These are phyloP conservation scores for Leptothorax acervorum DNA, from an alignment of 2,888 invertebrate species.

Conservation along the genomic window DNA sequence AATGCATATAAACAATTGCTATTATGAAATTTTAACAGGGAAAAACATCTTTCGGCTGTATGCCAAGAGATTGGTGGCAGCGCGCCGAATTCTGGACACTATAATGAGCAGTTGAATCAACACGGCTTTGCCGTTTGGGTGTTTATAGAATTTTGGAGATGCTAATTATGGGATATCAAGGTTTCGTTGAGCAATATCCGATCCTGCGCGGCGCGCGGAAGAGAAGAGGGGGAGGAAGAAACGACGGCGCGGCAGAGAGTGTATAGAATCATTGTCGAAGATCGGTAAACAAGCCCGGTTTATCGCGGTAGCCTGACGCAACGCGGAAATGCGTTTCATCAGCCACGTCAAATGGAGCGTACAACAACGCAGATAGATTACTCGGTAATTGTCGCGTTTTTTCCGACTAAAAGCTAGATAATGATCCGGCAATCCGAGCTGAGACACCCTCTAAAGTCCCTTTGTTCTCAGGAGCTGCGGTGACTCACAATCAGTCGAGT, in stretches of 20 bases:
- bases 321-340: slow-evolving; percentile 83
- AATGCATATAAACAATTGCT: not conserved
- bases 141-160: not conserved
- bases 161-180: slow-evolving; percentile 58
- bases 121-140: not conserved
- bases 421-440: slow-evolving; percentile 59
- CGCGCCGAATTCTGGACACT: not conserved
- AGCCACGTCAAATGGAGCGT: slow-evolving; percentile 75
- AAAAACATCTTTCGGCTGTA: not conserved
- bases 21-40: not conserved
- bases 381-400: slow-evolving; percentile 70
- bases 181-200: slow-evolving; percentile 66
- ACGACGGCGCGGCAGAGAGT: slow-evolving; percentile 25
- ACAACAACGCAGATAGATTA: slow-evolving; percentile 65
- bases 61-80: not conserved
- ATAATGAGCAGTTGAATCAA: not conserved
- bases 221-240: slow-evolving; percentile 10
- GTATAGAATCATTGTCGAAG: slow-evolving; percentile 68
- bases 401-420: slow-evolving; percentile 57
- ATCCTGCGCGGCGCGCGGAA: slow-evolving; percentile 40
- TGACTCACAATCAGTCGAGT: slow-evolving; percentile 49
- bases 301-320: slow-evolving; percentile 80
- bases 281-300: slow-evolving; percentile 74
- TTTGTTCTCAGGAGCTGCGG: slow-evolving; percentile 58
- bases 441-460: slow-evolving; percentile 58